Conservation (phyloP, 2,113 vertebrate species). For the Scomber scombrus region DNA sequence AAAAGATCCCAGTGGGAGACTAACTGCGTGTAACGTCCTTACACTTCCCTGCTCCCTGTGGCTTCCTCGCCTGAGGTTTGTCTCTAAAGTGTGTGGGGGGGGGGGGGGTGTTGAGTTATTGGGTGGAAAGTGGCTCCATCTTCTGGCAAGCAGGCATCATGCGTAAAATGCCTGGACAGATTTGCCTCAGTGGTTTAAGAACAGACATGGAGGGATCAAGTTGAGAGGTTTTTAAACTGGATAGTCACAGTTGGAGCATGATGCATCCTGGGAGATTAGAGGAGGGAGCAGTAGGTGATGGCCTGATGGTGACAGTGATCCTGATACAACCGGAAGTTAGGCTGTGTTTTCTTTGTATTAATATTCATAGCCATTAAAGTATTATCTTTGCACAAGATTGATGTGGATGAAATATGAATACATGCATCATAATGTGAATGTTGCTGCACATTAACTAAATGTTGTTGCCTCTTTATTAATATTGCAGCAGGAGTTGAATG, state of each 20-base stretch:
- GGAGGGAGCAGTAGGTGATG: conserved; percentile 20
- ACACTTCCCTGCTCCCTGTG: conserved; percentile 43
- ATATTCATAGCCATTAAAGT: background rate
- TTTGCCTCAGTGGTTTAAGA: conserved; percentile 26
- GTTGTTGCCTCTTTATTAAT: too few relatives aligned
- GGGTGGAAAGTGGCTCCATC: conserved; percentile 65
- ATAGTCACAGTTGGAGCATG: conserved; percentile 43
- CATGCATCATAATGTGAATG: background rate
- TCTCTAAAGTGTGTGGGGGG: background rate
- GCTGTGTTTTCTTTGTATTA: background rate
- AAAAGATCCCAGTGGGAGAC: conserved; percentile 73
- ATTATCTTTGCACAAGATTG: background rate
- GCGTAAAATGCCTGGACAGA: background rate
- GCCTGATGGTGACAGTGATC: conserved; percentile 1
- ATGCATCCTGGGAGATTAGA: conserved; percentile 59
- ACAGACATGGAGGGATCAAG: conserved; percentile 64
- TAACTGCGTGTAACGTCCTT: conserved; percentile 69
- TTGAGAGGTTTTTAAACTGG: conserved; percentile 59
- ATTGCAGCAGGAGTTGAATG: too few relatives aligned
- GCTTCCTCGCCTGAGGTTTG: background rate
- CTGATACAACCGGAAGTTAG: conserved; percentile 18
- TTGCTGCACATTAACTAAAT: background rate
- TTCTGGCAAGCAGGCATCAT: conserved; percentile 33
- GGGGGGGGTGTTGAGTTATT: background rate
- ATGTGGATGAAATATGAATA: background rate